Percentiles rank a stretch among this genome's conserved stretches.
These are phyloP conservation scores for Sphinx pinastri DNA, from an alignment of 2,888 invertebrate species.

Conservation along the genomic window DNA sequence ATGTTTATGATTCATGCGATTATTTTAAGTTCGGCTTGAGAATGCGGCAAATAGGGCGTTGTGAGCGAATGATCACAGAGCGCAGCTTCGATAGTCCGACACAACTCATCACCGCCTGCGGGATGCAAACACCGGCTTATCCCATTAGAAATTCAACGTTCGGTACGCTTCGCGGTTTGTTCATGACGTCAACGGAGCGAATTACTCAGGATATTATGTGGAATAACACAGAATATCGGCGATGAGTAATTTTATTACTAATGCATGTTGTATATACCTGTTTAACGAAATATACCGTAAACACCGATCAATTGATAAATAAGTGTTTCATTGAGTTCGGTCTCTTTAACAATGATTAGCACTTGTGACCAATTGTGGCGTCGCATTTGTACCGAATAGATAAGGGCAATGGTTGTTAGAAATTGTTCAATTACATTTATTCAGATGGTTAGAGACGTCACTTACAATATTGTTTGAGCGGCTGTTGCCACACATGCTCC, in stretches of 20 bases:
- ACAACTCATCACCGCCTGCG: conserved; percentile 62
- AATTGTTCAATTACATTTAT: conserved; percentile 81
- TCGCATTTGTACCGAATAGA: conserved; percentile 57
- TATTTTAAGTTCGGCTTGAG: conserved; percentile 74
- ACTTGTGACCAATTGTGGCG: conserved; percentile 62
- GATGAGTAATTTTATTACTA: conserved; percentile 35
- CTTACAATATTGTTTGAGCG: conserved; percentile 70
- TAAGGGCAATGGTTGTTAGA: conserved; percentile 79
- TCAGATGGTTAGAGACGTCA: conserved; percentile 79
- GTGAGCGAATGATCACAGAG: conserved; percentile 67
- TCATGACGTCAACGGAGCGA: conserved; percentile 45
- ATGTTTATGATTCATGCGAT: conserved; percentile 73
- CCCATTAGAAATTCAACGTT: conserved; percentile 1
- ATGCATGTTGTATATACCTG: background rate
- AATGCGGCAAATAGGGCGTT: conserved; percentile 77
- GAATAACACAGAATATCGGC: conserved; percentile 33
- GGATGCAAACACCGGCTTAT: background rate
- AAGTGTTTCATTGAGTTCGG: conserved; percentile 51
- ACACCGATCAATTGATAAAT: conserved; percentile 13
- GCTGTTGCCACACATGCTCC: conserved; percentile 65
- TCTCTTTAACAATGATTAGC: conserved; percentile 64
- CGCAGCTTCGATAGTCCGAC: conserved; percentile 67
- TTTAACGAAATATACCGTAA: background rate
- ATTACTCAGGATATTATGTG: conserved; percentile 40
- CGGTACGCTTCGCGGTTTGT: conserved; percentile 25